Evolutionary conservation across 2,888 invertebrate species (phyloP).

Genomic region (Ctenicera cuprea): DNA sequence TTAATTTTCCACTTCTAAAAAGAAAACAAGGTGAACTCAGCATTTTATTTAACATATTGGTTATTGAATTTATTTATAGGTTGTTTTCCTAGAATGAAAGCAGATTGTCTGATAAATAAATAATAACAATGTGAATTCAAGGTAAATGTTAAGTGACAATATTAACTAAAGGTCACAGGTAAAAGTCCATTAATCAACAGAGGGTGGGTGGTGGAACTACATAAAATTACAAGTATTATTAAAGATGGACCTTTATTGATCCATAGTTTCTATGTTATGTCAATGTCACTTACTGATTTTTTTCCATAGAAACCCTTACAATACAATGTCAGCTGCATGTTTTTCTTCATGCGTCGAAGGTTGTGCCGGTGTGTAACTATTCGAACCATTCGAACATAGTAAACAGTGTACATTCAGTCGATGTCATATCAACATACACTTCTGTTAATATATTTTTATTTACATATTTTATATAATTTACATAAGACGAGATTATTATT

Average conservation of each 20-base stretch:
- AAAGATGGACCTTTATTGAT: slow-evolving; percentile 37
- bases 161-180: slow-evolving; percentile 41
- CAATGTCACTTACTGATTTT: slow-evolving; percentile 31
- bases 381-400: slow-evolving; percentile 11
- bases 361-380: slow-evolving; percentile 40
- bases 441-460: slow-evolving; percentile 32
- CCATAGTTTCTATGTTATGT: slow-evolving; percentile 24
- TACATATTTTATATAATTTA: slow-evolving; percentile 39
- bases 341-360: slow-evolving; percentile 43
- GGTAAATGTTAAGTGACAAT: slow-evolving; percentile 32
- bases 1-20: too few species aligned
- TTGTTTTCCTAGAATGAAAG: not conserved
- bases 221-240: slow-evolving; percentile 26
- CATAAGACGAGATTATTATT: slow-evolving; percentile 28
- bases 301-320: slow-evolving; percentile 51
- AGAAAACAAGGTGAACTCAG: not conserved
- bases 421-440: slow-evolving; percentile 44
- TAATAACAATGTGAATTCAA: slow-evolving; percentile 19
- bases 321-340: slow-evolving; percentile 46
- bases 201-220: slow-evolving; percentile 12
- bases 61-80: not conserved
- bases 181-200: slow-evolving; percentile 27
- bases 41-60: not conserved
- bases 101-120: slow-evolving; percentile 3
- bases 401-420: slow-evolving; percentile 29